phyloP scores from a whole-genome alignment of 2,888 invertebrate genomes.

The Cynaeus angustus region DNA sequence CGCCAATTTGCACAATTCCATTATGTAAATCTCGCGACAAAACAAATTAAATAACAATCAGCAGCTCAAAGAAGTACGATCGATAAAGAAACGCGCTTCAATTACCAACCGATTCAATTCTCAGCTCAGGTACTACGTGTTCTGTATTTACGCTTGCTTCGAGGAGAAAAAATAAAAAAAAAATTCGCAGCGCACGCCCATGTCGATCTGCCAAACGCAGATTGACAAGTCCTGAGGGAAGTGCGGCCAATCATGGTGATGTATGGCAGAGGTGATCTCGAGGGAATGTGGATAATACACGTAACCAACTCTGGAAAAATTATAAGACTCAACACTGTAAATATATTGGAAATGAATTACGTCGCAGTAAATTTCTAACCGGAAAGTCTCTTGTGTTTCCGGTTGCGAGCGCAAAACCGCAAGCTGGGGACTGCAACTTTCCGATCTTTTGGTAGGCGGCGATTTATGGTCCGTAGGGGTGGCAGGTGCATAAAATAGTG shows the following conservation, averaged over 20 bases:
- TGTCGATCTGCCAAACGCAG: slow-evolving; percentile 61
- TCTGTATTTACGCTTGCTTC: slow-evolving; percentile 43
- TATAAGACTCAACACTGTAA: slow-evolving; percentile 34
- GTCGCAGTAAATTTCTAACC: slow-evolving; percentile 34
- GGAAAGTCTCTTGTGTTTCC: slow-evolving; percentile 45
- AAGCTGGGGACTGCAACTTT: slow-evolving; percentile 31
- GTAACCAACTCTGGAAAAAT: slow-evolving; percentile 15
- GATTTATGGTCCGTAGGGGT: background rate
- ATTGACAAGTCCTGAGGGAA: slow-evolving; percentile 60
- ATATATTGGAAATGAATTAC: slow-evolving; percentile 46
- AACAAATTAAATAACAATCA: slow-evolving; percentile 51
- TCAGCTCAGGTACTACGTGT: slow-evolving; percentile 39
- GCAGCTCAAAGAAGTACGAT: slow-evolving; percentile 40
- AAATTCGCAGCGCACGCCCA: slow-evolving; percentile 25
- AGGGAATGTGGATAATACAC: slow-evolving; percentile 44
- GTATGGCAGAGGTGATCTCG: slow-evolving; percentile 56
- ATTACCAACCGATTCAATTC: slow-evolving; percentile 45
- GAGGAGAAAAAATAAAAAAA: slow-evolving; percentile 23
- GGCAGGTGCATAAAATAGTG: background rate
- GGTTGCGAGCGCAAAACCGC: slow-evolving; percentile 21
- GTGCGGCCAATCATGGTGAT: slow-evolving; percentile 62
- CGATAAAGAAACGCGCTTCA: slow-evolving; percentile 40
- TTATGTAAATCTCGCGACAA: slow-evolving; percentile 46
- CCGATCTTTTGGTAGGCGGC: slow-evolving; percentile 23
- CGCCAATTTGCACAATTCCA: slow-evolving; percentile 29